A percentile compares a stretch with the other conserved stretches of the same genome.
Conservation (phyloP, 2,113 vertebrate species). For the Proteles cristata region DNA sequence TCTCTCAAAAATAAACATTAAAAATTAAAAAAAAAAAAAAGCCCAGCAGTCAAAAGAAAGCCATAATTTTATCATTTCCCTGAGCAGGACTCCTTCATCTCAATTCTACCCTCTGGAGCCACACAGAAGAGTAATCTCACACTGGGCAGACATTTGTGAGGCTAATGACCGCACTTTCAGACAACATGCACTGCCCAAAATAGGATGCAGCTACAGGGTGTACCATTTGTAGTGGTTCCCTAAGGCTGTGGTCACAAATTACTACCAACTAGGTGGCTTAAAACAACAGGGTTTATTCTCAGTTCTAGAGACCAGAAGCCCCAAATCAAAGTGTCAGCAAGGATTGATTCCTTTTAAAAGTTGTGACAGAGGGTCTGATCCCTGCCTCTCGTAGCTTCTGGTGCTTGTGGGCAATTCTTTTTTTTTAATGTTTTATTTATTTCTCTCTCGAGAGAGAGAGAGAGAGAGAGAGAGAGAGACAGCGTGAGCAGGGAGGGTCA, state of each 20-base stretch:
- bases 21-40: background rate
- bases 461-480: no score
- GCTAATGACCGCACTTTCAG: background rate
- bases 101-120: background rate
- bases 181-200: background rate
- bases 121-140: background rate
- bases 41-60: background rate
- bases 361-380: background rate
- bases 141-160: background rate
- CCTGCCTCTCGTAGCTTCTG: no score
- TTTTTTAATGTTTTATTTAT: no score
- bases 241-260: background rate
- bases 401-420: no score
- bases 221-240: background rate
- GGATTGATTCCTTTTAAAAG: background rate
- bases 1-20: no score
- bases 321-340: background rate
- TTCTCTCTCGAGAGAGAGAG: no score
- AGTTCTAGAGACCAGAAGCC: background rate
- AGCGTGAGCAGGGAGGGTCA: no score
- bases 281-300: background rate
- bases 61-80: background rate
- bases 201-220: rapidly evolving
- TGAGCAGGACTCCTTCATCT: background rate
- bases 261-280: background rate